Conservation (phyloP, 2,888 invertebrate species). For the Hypomecis atomaria region DNA sequence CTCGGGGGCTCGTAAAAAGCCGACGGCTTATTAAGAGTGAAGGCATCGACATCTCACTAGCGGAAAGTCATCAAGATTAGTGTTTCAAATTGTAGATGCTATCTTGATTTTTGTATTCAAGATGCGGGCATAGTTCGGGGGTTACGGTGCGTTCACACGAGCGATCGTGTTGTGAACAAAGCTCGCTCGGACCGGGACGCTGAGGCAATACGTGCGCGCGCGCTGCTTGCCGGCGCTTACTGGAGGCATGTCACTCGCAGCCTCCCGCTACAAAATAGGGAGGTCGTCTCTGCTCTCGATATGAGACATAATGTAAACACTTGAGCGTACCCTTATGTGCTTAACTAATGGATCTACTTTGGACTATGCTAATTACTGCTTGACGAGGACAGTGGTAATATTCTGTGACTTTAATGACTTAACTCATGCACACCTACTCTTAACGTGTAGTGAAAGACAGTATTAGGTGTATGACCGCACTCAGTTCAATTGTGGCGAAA, state of each 20-base stretch:
- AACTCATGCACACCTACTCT: background rate
- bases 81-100: slow-evolving; percentile 59
- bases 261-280: slow-evolving; percentile 68
- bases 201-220: slow-evolving; percentile 75
- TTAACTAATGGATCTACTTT: slow-evolving; percentile 25
- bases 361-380: slow-evolving; percentile 18
- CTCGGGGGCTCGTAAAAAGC: slow-evolving; percentile 67
- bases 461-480: background rate
- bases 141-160: slow-evolving; percentile 54
- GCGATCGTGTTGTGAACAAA: slow-evolving; percentile 74
- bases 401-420: background rate
- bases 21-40: slow-evolving; percentile 69
- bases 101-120: slow-evolving; percentile 52
- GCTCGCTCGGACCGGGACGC: slow-evolving; percentile 46
- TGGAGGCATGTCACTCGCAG: slow-evolving; percentile 77
- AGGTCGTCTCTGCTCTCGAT: slow-evolving; percentile 43
- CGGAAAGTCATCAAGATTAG: slow-evolving; percentile 68
- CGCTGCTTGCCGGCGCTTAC: slow-evolving; percentile 75
- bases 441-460: background rate
- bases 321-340: slow-evolving; percentile 25
- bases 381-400: background rate
- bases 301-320: slow-evolving; percentile 27
- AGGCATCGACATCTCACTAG: slow-evolving; percentile 77
- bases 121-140: slow-evolving; percentile 52
- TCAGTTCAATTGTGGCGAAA: too few relatives aligned